A percentile compares a stretch with the other conserved stretches of the same genome.
Conservation (phyloP, 2,888 invertebrate species). For the Pyrrhosoma nymphula region DNA sequence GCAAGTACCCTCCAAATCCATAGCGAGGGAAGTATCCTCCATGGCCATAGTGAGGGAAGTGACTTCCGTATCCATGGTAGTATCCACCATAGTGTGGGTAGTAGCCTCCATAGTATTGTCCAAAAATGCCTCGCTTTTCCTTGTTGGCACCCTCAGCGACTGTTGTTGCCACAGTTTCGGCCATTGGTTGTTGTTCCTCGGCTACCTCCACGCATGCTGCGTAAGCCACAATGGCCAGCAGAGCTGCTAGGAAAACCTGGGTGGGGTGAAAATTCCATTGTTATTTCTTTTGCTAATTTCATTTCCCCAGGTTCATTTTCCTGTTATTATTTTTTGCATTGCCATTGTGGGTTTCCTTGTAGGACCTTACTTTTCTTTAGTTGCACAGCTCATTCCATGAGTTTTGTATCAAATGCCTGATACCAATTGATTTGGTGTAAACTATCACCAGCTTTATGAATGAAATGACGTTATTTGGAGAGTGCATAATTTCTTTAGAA, state of each 20-base stretch:
- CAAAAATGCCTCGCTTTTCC: constrained; percentile 55
- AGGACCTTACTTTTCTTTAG: too few relatives aligned
- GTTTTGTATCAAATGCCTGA: too few relatives aligned
- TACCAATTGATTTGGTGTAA: too few relatives aligned
- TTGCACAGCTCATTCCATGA: too few relatives aligned
- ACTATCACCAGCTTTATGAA: too few relatives aligned
- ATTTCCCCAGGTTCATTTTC: not conserved
- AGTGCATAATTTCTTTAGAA: too few relatives aligned
- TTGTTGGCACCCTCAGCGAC: constrained; percentile 28
- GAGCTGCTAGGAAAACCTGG: constrained; percentile 48
- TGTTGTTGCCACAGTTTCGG: constrained; percentile 25
- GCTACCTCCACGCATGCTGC: constrained; percentile 44
- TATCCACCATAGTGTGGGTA: constrained; percentile 25
- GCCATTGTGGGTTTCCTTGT: not conserved
- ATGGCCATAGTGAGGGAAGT: constrained; percentile 48
- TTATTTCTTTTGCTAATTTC: not conserved
- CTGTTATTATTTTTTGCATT: not conserved
- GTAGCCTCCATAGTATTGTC: constrained; percentile 46
- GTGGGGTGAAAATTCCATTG: not conserved
- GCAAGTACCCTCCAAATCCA: constrained; percentile 1
- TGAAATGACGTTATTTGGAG: too few relatives aligned
- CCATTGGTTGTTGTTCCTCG: not conserved
- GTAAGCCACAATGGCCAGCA: constrained; percentile 45
- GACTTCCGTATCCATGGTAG: constrained; percentile 20
- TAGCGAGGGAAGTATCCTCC: constrained; percentile 44